Conservation (phyloP, 2,113 vertebrate genomes). For the Callipepla squamata region DNA sequence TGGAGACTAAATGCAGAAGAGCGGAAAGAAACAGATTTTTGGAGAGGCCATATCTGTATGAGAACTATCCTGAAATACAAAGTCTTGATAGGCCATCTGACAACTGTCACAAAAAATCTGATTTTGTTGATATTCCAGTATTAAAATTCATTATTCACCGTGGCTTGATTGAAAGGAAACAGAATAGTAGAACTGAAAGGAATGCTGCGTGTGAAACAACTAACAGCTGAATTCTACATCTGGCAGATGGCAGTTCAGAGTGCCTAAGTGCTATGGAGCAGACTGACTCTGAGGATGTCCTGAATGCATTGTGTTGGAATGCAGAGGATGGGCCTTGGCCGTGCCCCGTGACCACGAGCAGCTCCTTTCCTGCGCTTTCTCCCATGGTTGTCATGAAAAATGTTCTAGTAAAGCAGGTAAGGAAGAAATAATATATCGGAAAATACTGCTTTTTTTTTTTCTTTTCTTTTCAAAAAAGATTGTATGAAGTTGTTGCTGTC, state of each 20-base stretch:
- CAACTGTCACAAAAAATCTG: not conserved
- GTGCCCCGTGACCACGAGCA: slow-evolving; percentile 70
- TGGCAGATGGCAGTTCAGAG: slow-evolving; percentile 87
- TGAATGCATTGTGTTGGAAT: slow-evolving; percentile 67
- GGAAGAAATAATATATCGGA: not conserved
- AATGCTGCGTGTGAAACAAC: not conserved
- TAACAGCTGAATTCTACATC: slow-evolving; percentile 28
- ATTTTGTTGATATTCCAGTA: not conserved
- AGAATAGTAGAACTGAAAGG: not conserved
- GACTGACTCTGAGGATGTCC: slow-evolving; percentile 83
- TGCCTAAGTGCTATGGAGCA: slow-evolving; percentile 86
- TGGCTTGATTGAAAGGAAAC: not conserved
- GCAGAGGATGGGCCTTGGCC: slow-evolving; percentile 61
- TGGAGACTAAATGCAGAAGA: not conserved
- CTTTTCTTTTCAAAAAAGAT: not conserved
- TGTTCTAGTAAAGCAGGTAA: slow-evolving; percentile 88
- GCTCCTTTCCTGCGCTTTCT: slow-evolving; percentile 78
- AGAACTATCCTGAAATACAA: not conserved
- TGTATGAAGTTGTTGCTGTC: not conserved
- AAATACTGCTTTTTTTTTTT: not conserved
- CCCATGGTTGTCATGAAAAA: slow-evolving; percentile 93
- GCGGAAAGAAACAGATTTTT: not conserved
- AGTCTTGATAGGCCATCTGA: not conserved
- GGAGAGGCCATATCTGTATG: not conserved
- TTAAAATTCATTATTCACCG: not conserved